Evolutionary conservation across 2,797 vertebrate genomes (phyloP), one percentile per base, ranked within the genome.

Genomic region (Catostomus latipinnis): DNA sequence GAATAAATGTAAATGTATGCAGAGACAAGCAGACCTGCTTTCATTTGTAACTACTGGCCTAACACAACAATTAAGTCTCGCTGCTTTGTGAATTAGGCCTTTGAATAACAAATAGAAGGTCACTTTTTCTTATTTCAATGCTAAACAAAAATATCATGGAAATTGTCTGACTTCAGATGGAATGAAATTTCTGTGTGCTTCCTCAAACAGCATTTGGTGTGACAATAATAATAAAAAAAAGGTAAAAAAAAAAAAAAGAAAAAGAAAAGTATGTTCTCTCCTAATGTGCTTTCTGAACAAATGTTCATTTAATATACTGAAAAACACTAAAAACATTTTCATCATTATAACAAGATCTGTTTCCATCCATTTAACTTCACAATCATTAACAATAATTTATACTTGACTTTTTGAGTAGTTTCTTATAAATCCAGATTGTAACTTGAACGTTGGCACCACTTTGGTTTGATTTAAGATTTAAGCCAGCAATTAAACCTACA

Each of bases 91-190:
- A 80, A 81, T 57, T 8, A 80, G 63, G 9, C 61, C 78, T 86
- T 86, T 84, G 80, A 82, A 82, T 84, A 82, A 80, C 76, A 86
- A 88, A 87, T 82, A n/a, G 14, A 58, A 14, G 14, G 70, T 73
- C 34, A 65, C 50, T 52, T 79, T 79, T 50, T 76, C 77, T 52
- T 68, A 82, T 71, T 68, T 65, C 49, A 80, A 49, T 66, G 52
- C 58, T 72, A 71, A 73, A 65, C 63, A 83, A 91, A 85, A 89
- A 83, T 34, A 70, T 75, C 53, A 81, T 16, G 57, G 70, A 34
- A 34, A 78, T 57, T 13, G n/a, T 52, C 11, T 34, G 34, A 34
- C 34, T 71, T 69, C 46, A 13, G 45, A 50, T 48, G 1, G 9
- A 67, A 6, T 49, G 45, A 76, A 16, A 68, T 34, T 14, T 8